Evolutionary conservation across 2,113 vertebrate genomes (phyloP).

Genomic region (Oxyruncus cristatus): DNA sequence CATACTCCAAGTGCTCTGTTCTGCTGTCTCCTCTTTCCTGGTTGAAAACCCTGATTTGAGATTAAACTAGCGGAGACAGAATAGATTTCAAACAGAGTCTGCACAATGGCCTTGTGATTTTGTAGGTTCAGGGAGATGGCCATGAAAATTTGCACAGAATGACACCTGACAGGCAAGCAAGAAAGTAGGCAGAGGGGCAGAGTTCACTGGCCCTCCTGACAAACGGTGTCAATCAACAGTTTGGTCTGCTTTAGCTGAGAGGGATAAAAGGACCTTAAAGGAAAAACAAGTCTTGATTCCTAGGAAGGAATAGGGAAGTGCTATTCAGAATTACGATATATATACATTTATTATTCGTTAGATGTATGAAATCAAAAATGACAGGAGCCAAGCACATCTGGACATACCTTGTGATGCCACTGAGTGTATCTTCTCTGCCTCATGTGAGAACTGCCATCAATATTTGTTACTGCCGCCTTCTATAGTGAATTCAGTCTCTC

Average conservation of each 20-base stretch:
- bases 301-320: neutral
- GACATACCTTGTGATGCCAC: neutral
- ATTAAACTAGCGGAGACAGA: neutral
- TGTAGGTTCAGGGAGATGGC: neutral
- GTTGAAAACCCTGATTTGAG: neutral
- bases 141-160: neutral
- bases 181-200: neutral
- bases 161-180: neutral
- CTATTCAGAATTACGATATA: neutral
- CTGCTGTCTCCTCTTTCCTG: neutral
- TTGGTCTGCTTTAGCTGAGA: neutral
- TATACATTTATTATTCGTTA: neutral
- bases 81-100: neutral
- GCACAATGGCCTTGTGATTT: neutral
- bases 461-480: neutral
- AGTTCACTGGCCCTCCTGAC: rapidly evolving
- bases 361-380: neutral
- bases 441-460: neutral
- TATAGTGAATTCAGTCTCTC: neutral
- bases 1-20: neutral
- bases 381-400: neutral
- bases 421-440: neutral
- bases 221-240: neutral
- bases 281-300: neutral
- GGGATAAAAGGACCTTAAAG: neutral